A percentile compares a stretch with the other conserved stretches of the same genome.
phyloP scores from a whole-genome alignment of 2,888 invertebrate species.

The Homarus gammarus region DNA sequence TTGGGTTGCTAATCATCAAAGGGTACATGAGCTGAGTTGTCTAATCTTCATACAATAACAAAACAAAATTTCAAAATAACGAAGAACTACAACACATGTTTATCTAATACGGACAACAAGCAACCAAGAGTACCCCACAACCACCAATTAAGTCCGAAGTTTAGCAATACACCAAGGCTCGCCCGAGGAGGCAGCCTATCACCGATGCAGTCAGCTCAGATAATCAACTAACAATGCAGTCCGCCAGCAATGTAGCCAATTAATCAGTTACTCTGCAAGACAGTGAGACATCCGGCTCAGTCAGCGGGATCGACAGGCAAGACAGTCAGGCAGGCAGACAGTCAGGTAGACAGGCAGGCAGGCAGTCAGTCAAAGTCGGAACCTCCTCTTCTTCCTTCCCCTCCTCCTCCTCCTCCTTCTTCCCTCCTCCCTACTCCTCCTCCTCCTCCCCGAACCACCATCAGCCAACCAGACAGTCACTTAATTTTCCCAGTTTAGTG shows the following conservation, averaged over 20 bases:
- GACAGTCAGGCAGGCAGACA: conserved; percentile 18
- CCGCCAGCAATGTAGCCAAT: conserved; percentile 36
- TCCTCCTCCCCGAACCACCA: background rate
- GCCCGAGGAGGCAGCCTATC: conserved; percentile 22
- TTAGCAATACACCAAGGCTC: no score
- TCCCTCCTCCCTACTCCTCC: background rate
- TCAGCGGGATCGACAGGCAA: conserved; percentile 34
- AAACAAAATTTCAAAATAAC: no score
- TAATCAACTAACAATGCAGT: conserved; percentile 50
- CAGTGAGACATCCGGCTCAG: conserved; percentile 18
- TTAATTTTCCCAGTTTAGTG: conserved; percentile 38
- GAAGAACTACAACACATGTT: no score
- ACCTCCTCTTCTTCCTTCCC: background rate
- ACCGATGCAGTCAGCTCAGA: background rate
- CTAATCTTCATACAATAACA: no score
- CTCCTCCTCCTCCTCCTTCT: background rate
- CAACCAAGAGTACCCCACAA: no score
- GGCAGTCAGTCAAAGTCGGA: background rate
- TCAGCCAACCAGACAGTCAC: conserved; percentile 8
- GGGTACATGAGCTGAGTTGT: no score
- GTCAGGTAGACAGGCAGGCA: background rate
- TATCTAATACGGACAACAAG: no score
- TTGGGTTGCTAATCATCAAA: no score
- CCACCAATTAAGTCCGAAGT: no score
- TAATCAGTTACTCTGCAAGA: conserved; percentile 50